These are phyloP conservation scores for Pseudomugil tenellus DNA, from an alignment of 2,797 vertebrate genomes.

Conservation along the genomic window DNA sequence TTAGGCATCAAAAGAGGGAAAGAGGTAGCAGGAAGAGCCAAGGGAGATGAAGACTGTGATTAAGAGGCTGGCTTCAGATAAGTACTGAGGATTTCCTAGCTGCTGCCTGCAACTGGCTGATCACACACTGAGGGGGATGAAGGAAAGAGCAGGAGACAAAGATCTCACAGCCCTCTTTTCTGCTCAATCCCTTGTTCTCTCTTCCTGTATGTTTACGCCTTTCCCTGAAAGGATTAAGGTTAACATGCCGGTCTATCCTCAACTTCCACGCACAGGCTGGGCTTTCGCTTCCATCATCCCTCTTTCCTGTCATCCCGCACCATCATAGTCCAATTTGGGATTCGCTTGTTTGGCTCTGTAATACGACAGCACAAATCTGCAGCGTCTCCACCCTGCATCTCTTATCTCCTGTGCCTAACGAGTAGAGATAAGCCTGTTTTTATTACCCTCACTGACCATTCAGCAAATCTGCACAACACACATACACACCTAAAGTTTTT, in stretches of 20 bases:
- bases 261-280: conserved; percentile 43
- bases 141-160: conserved; percentile 68
- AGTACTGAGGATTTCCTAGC: conserved; percentile 69
- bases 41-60: conserved; percentile 73
- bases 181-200: conserved; percentile 67
- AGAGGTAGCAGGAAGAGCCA: conserved; percentile 47
- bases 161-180: conserved; percentile 67
- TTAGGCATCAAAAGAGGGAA: conserved; percentile 25
- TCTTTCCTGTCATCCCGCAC: conserved; percentile 53
- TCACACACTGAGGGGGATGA: conserved; percentile 69
- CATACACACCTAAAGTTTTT: conserved; percentile 35
- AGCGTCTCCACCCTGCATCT: conserved; percentile 61
- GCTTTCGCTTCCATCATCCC: conserved; percentile 53
- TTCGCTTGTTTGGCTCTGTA: conserved; percentile 57
- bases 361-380: conserved; percentile 68
- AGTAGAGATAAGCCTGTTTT: conserved; percentile 76
- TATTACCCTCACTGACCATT: conserved; percentile 70
- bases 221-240: conserved; percentile 75
- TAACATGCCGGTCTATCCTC: conserved; percentile 72
- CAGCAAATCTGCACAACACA: conserved; percentile 40
- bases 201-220: conserved; percentile 58
- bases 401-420: conserved; percentile 74
- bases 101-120: conserved; percentile 67
- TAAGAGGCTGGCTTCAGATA: conserved; percentile 67
- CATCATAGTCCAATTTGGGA: conserved; percentile 65